Evolutionary conservation across 2,797 vertebrate genomes (phyloP).

Genomic region (Sebastes melanostomus): DNA sequence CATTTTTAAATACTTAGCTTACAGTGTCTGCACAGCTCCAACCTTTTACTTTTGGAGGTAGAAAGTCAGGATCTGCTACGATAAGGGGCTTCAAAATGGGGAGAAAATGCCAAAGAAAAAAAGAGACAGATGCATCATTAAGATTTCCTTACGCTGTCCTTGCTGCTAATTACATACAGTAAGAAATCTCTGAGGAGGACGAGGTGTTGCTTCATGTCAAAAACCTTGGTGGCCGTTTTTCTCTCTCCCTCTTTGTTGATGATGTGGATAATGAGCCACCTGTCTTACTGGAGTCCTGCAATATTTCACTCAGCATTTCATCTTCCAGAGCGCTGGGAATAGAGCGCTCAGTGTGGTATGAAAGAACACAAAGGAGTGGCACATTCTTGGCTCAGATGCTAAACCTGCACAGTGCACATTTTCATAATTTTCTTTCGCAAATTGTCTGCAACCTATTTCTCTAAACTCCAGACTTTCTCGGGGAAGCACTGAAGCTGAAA

Average conservation of each 20-base stretch:
- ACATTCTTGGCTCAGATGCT: constrained; percentile 32
- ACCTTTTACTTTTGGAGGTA: constrained; percentile 5
- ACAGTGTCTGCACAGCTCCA: background rate
- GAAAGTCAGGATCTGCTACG: background rate
- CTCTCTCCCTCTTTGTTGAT: constrained; percentile 53
- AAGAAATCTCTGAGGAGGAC: constrained; percentile 64
- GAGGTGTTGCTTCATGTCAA: constrained; percentile 54
- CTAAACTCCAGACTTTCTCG: constrained; percentile 4
- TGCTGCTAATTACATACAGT: constrained; percentile 61
- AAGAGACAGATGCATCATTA: constrained; percentile 63
- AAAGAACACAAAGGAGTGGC: constrained; percentile 32
- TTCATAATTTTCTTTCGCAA: constrained; percentile 16
- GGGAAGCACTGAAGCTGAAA: background rate
- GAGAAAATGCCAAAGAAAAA: constrained; percentile 8
- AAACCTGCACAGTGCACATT: constrained; percentile 16
- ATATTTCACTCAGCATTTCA: constrained; percentile 59
- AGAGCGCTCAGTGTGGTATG: constrained; percentile 39
- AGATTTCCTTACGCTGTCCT: constrained; percentile 41
- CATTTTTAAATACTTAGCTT: constrained; percentile 21
- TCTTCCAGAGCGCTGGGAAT: constrained; percentile 42
- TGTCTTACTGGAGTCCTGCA: constrained; percentile 65
- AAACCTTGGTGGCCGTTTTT: constrained; percentile 53
- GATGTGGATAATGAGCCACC: constrained; percentile 80
- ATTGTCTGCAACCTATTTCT: constrained; percentile 17
- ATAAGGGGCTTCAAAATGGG: constrained; percentile 2